Evolutionary conservation across 2,797 vertebrate species (phyloP).

Genomic region (Sternotherus odoratus): DNA sequence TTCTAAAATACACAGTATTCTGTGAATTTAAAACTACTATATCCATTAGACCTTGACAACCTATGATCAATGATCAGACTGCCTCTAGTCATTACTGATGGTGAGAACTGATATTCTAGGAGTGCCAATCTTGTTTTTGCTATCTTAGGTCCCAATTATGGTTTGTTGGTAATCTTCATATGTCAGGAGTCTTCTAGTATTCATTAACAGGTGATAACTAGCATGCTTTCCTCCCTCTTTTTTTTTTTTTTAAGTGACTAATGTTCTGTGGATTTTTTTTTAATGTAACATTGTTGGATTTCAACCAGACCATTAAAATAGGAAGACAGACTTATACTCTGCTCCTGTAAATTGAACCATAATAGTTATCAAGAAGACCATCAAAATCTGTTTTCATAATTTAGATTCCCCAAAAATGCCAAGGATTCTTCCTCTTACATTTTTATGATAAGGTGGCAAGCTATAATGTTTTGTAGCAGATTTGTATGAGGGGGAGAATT

Average conservation of each 20-base stretch:
- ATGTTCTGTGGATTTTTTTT: background rate
- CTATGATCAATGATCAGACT: background rate
- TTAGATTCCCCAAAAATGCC: background rate
- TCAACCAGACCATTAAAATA: background rate
- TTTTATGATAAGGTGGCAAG: background rate
- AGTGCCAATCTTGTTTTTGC: background rate
- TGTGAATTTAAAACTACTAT: background rate
- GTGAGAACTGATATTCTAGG: background rate
- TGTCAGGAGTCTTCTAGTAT: background rate
- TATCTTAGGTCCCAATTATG: background rate
- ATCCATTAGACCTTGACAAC: background rate
- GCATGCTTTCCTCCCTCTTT: background rate
- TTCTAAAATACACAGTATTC: background rate
- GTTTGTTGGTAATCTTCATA: background rate
- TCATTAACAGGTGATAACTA: background rate
- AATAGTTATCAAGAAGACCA: background rate
- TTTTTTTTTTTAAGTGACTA: background rate
- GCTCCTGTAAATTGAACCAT: background rate
- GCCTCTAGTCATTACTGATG: background rate
- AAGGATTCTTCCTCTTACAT: background rate
- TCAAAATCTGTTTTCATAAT: background rate
- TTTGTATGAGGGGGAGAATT: conserved; percentile 5
- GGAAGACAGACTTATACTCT: background rate
- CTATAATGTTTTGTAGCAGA: background rate
- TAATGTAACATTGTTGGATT: background rate